Conservation (phyloP, 2,797 vertebrate species). For the Muscicapa striata region DNA sequence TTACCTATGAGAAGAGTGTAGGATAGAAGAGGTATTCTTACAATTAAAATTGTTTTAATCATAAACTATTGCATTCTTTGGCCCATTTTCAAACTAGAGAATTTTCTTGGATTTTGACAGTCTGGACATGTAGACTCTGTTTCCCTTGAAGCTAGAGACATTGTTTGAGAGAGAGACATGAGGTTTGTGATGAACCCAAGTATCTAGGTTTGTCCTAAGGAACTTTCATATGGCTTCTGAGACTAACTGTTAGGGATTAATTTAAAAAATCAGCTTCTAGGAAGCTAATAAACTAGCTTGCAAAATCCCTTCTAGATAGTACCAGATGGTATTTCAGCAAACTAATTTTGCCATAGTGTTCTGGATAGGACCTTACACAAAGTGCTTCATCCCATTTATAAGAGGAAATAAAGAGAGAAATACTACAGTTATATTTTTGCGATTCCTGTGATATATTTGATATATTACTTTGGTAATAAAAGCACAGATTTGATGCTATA, state of each 20-base stretch:
- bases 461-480: neutral
- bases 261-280: neutral
- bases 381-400: neutral
- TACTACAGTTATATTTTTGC: neutral
- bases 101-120: neutral
- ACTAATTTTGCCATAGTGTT: neutral
- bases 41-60: neutral
- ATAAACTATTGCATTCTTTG: neutral
- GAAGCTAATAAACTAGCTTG: neutral
- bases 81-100: neutral
- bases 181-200: neutral
- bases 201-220: neutral
- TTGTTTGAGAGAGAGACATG: rapidly evolving
- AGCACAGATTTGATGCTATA: neutral
- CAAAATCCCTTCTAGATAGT: neutral
- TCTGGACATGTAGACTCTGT: neutral
- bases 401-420: neutral
- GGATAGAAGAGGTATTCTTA: neutral
- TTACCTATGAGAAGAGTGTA: neutral
- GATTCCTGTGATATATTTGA: neutral
- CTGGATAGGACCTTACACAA: neutral
- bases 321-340: neutral
- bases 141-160: neutral
- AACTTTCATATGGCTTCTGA: neutral
- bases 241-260: neutral